Percentiles rank a stretch among this genome's conserved stretches.
These are phyloP conservation scores for Pangasius sanitwongsei DNA, from an alignment of 2,797 vertebrate species.

Conservation along the genomic window DNA sequence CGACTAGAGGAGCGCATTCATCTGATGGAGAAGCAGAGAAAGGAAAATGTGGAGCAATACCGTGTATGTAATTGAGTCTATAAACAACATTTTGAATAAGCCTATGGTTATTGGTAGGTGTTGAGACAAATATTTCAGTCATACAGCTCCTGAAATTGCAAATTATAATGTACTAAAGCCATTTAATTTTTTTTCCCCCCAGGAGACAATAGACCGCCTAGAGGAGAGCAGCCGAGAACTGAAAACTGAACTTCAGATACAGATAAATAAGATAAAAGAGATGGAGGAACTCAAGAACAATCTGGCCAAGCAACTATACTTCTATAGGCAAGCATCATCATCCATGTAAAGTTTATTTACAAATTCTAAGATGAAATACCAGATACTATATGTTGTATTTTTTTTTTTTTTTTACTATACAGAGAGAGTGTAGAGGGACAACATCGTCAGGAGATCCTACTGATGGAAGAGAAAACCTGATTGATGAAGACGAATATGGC, in stretches of 20 bases:
- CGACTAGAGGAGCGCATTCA: constrained; percentile 86
- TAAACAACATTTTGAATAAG: background rate
- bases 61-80: constrained; percentile 72
- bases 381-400: background rate
- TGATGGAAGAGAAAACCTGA: constrained; percentile 63
- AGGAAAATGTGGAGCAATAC: constrained; percentile 84
- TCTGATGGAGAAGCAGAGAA: constrained; percentile 79
- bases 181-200: background rate
- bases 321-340: constrained; percentile 79
- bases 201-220: constrained; percentile 85
- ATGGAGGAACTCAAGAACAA: constrained; percentile 81
- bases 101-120: background rate
- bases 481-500: background rate
- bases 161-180: background rate
- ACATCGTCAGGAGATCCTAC: constrained; percentile 28
- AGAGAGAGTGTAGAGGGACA: constrained; percentile 65
- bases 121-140: background rate
- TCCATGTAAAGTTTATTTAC: background rate
- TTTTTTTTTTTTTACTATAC: constrained; percentile 37
- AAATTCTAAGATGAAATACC: background rate
- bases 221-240: constrained; percentile 86
- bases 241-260: constrained; percentile 83
- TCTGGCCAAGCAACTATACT: constrained; percentile 79
- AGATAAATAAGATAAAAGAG: constrained; percentile 86
- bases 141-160: background rate